Percentiles rank a stretch among this genome's conserved stretches.
Evolutionary conservation across 92 coral and sea anemone species (phyloP).

Genomic region (Paragorgia papillata): DNA sequence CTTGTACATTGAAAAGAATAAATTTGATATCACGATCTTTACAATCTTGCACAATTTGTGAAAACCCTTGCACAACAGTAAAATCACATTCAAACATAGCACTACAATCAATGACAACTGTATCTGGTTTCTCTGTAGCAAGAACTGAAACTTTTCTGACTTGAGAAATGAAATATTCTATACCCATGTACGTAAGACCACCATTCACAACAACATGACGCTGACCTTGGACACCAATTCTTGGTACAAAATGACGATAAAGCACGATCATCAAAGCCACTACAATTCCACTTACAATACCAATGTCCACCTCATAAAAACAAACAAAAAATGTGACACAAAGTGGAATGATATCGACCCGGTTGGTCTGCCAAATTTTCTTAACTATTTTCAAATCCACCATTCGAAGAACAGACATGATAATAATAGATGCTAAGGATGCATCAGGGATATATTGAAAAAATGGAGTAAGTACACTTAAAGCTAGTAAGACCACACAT

Average conservation of each 20-base stretch:
- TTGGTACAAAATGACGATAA: constrained; percentile 79
- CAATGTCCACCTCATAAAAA: constrained; percentile 90
- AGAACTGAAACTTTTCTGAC: constrained; percentile 32
- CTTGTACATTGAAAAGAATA: constrained; percentile 5
- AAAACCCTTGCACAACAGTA: constrained; percentile 18
- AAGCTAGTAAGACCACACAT: constrained; percentile 83
- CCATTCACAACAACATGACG: constrained; percentile 64
- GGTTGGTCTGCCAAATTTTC: constrained; percentile 83
- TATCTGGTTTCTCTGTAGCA: constrained; percentile 1
- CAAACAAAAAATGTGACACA: constrained; percentile 87
- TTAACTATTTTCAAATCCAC: constrained; percentile 76
- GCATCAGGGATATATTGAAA: constrained; percentile 96
- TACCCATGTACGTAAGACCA: constrained; percentile 74
- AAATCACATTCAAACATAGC: constrained; percentile 37
- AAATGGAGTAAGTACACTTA: constrained; percentile 88
- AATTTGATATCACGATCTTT: not conserved
- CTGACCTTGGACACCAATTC: constrained; percentile 42
- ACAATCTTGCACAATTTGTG: constrained; percentile 26
- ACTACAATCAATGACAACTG: constrained; percentile 15
- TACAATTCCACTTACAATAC: constrained; percentile 77
- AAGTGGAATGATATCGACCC: constrained; percentile 80
- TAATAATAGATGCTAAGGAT: constrained; percentile 89
- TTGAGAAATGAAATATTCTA: constrained; percentile 71
- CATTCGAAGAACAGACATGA: constrained; percentile 90
- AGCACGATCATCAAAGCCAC: constrained; percentile 77